phyloP scores from a whole-genome alignment of 1,140 invertebrate genomes.

The Lordiphosa clarofinis region DNA sequence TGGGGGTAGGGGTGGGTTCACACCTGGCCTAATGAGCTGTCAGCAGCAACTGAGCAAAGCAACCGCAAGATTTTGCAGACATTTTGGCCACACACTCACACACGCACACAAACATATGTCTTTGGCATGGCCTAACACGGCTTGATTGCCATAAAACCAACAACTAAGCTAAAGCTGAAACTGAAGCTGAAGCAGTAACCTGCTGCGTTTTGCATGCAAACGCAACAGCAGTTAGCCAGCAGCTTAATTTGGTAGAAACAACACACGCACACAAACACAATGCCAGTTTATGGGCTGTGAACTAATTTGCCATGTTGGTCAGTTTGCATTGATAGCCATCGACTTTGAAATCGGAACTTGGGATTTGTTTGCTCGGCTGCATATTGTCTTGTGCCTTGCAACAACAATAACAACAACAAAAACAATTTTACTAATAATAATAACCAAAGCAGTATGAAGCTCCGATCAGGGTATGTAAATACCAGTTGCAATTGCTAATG shows the following conservation, averaged over 20 bases:
- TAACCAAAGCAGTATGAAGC: constrained; percentile 4
- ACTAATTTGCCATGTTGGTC: constrained; percentile 19
- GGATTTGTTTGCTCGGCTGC: constrained; percentile 7
- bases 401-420: background rate
- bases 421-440: constrained; percentile 1
- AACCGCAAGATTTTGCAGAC: constrained; percentile 49
- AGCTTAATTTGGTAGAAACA: constrained; percentile 18
- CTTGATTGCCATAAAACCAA: constrained; percentile 17
- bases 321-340: constrained; percentile 14
- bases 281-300: constrained; percentile 22
- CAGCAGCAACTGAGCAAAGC: constrained; percentile 38
- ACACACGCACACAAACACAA: constrained; percentile 9
- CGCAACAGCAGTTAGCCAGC: background rate
- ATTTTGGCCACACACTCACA: constrained; percentile 21
- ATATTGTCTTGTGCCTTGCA: background rate
- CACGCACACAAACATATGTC: constrained; percentile 3
- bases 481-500: too few species aligned
- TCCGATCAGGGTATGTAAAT: background rate
- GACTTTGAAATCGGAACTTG: background rate
- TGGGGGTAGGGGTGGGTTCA: constrained; percentile 1
- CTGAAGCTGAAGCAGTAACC: background rate
- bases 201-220: background rate
- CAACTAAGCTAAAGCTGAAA: constrained; percentile 9
- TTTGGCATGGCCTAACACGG: constrained; percentile 10
- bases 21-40: constrained; percentile 52